These are phyloP conservation scores for Ceratina japonica DNA, from an alignment of 1,140 invertebrate genomes.

Conservation along the genomic window DNA sequence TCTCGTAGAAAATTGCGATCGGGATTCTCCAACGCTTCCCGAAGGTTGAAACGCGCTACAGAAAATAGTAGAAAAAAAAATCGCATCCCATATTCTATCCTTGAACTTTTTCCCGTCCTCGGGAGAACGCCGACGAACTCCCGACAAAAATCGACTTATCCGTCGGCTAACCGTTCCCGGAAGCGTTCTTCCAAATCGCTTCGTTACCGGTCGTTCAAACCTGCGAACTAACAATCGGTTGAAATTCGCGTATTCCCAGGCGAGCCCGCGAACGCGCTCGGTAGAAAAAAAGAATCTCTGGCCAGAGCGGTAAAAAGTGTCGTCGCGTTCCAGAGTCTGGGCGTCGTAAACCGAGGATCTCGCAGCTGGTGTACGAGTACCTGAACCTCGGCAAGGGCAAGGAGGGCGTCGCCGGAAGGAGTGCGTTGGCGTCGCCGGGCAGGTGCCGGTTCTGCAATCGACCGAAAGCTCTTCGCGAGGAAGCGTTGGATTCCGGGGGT, in stretches of 20 bases:
- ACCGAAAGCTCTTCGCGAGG: background rate
- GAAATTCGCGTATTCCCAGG: background rate
- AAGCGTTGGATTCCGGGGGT: conserved; percentile 29
- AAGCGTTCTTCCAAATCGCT: too few relatives aligned
- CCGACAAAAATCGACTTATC: too few relatives aligned
- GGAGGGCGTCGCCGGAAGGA: background rate
- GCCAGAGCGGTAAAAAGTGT: background rate
- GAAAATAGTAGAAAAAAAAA: too few relatives aligned
- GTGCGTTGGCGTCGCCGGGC: background rate
- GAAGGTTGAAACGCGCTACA: background rate
- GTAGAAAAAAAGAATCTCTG: background rate
- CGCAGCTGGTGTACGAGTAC: conserved; percentile 48
- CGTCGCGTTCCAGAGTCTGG: conserved; percentile 26
- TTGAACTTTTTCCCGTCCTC: too few relatives aligned
- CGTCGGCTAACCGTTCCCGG: too few relatives aligned
- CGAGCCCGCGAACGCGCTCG: background rate
- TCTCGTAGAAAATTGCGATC: background rate
- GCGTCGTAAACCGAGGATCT: conserved; percentile 40
- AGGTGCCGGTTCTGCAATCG: conserved; percentile 19
- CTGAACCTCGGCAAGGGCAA: conserved; percentile 14
- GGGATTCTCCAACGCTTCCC: too few relatives aligned
- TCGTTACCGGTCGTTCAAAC: too few relatives aligned
- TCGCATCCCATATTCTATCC: too few relatives aligned
- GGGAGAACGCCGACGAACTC: too few relatives aligned
- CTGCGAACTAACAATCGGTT: background rate